Evolutionary conservation across 2,113 vertebrate genomes (phyloP), one percentile per base, ranked within the genome.

Genomic region (zebrafish (Danio rerio)): DNA sequence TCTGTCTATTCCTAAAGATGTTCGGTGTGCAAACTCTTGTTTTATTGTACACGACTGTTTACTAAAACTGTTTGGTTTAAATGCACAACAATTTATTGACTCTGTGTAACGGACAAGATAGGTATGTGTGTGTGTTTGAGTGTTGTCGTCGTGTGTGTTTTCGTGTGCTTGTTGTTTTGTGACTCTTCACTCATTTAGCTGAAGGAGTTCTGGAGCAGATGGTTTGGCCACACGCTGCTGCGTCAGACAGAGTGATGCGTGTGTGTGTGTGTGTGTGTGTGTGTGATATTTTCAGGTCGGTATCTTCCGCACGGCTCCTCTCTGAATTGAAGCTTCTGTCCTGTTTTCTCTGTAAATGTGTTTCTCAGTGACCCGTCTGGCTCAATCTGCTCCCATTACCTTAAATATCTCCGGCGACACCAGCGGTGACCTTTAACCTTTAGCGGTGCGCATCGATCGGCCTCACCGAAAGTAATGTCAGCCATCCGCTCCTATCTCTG

Each of bases 171-270:
- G 31, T 31, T 31, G 31, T 31, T n/a, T 31, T 31, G 31, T 3
- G 31, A 31, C 31, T 52, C 49, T 52, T 11, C 49, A 9, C 49
- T 52, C 49, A 55, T 82, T 80, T 78, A 86, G 71, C 82, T 84
- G 52, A 69, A 84, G 81, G 84, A 87, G 71, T 87, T 88, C 87
- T 85, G 20, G 50, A 83, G 84, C 91, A 93, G 92, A 93, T 93
- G 91, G 92, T 78, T 76, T 5, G 82, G 90, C 91, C 89, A 93
- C 92, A 92, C 89, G 78, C 83, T 90, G 83, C 61, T 91, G 89
- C 81, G 73, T 91, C 66, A 68, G 68, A 86, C 58, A 86, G 81
- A 86, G 61, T 84, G 42, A 82, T 80, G 70, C 49, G 82, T 75
- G 68, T 63, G 66, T 73, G 77, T 69, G 45, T 85, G 56, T 80